Evolutionary conservation across 2,888 invertebrate species (phyloP).

Genomic region (Drosophila diplacantha): DNA sequence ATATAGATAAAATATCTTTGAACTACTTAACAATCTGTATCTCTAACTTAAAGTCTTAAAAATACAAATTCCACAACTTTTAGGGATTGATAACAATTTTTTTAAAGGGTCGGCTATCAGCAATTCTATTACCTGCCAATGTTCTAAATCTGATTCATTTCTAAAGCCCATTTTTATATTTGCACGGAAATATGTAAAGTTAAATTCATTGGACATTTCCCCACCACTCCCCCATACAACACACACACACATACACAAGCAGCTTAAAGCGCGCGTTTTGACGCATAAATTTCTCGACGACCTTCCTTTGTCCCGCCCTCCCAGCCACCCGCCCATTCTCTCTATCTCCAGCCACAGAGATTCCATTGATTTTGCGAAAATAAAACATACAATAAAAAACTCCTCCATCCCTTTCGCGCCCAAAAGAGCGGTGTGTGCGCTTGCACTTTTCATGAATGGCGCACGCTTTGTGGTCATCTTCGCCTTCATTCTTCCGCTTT

Average conservation of each 20-base stretch:
- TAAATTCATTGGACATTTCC: constrained; percentile 7
- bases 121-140: neutral
- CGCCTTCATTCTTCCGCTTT: constrained; percentile 46
- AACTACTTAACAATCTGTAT: neutral
- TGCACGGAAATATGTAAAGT: constrained; percentile 16
- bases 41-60: neutral
- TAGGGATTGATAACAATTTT: neutral
- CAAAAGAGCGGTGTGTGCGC: constrained; percentile 10
- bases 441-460: constrained; percentile 61
- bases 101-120: neutral
- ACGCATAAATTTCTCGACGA: constrained; percentile 44
- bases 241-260: constrained; percentile 4
- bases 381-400: constrained; percentile 5
- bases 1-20: neutral
- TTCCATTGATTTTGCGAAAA: constrained; percentile 57
- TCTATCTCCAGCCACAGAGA: constrained; percentile 23
- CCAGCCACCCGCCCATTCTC: constrained; percentile 10
- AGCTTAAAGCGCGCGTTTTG: constrained; percentile 45
- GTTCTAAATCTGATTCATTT: neutral
- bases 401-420: constrained; percentile 13
- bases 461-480: constrained; percentile 39
- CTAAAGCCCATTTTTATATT: neutral
- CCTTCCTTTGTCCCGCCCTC: constrained; percentile 48
- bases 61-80: neutral
- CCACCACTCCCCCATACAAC: constrained; percentile 6